phyloP scores from a whole-genome alignment of 2,797 vertebrate genomes.

The Artibeus lituratus region DNA sequence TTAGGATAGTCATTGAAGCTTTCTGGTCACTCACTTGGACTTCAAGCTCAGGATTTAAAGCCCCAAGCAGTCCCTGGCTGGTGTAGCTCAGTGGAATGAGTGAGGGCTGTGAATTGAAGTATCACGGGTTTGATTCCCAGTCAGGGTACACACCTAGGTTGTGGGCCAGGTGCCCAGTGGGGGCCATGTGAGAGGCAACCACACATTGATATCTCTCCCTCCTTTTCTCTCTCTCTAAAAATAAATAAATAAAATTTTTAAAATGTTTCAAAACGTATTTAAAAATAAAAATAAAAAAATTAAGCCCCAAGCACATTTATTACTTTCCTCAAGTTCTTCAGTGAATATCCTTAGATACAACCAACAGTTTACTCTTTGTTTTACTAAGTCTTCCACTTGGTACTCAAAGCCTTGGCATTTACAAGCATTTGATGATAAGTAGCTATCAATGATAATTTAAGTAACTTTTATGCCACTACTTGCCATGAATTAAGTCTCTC shows the following conservation, averaged over 20 bases:
- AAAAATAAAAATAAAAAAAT: too few species aligned
- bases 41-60: neutral
- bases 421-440: neutral
- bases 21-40: neutral
- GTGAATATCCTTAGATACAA: neutral
- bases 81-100: too few species aligned
- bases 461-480: neutral
- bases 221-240: too few species aligned
- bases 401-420: neutral
- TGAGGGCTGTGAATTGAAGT: too few species aligned
- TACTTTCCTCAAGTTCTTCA: neutral
- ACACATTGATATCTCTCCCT: too few species aligned
- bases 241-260: too few species aligned
- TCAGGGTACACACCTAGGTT: too few species aligned
- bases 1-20: neutral
- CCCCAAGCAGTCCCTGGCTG: neutral
- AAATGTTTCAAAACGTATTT: too few species aligned
- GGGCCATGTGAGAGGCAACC: too few species aligned
- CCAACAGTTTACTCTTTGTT: neutral
- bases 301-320: neutral
- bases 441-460: neutral
- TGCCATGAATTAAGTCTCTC: neutral
- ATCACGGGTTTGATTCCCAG: too few species aligned
- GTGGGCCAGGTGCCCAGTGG: too few species aligned
- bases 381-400: neutral